Percentiles rank a stretch among this genome's conserved stretches.
phyloP scores from a whole-genome alignment of 2,113 vertebrate genomes.

The Clarias batrachus region DNA sequence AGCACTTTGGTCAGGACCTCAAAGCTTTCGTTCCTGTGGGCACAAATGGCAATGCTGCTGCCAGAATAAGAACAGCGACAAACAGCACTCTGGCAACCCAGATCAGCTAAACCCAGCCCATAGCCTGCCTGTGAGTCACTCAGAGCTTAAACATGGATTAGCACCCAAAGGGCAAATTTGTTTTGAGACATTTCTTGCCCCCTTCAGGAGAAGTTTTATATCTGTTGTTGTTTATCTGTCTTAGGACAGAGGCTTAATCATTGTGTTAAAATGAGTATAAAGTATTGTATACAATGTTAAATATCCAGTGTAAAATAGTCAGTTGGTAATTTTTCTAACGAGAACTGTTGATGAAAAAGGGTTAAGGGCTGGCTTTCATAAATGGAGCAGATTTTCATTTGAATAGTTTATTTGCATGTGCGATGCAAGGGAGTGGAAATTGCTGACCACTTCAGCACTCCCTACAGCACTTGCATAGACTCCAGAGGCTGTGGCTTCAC shows the following conservation, averaged over 20 bases:
- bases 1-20: neutral
- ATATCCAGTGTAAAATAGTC: neutral
- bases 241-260: neutral
- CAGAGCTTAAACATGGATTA: neutral
- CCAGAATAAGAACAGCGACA: constrained; percentile 14
- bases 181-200: neutral
- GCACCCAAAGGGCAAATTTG: neutral
- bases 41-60: constrained; percentile 42
- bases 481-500: neutral
- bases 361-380: constrained; percentile 20
- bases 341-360: constrained; percentile 31
- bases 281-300: neutral
- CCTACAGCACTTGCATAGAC: constrained; percentile 20
- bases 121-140: constrained; percentile 61
- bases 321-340: neutral
- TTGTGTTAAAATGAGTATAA: neutral
- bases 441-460: constrained; percentile 43
- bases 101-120: neutral
- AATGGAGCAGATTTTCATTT: constrained; percentile 61
- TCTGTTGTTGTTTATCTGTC: neutral
- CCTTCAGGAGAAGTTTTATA: neutral
- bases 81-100: neutral
- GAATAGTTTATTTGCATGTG: constrained; percentile 62
- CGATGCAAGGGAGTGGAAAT: constrained; percentile 40
- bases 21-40: constrained; percentile 57